Evolutionary conservation across 2,888 invertebrate species (phyloP), one percentile per base, ranked within the genome.

Genomic region (Parasteatoda lunata): DNA sequence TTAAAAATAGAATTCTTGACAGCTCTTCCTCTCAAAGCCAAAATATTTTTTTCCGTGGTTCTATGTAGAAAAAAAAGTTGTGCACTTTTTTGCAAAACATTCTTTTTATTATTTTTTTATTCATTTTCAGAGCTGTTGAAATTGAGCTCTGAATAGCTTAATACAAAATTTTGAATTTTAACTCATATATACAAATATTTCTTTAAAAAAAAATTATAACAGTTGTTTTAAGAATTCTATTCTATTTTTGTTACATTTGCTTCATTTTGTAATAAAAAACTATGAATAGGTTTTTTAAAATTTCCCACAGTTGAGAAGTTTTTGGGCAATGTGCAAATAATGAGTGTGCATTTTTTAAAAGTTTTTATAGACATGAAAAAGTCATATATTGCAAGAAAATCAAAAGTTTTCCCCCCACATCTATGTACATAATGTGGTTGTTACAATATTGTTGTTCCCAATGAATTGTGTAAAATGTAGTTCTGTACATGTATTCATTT

Each of bases 281-380:
- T 5, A 15, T 64, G 13, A 15, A n/a, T n/a, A 64, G 64, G 13
- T 64, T 64, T 64, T n/a, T 13, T 6, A 4, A 64, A 64, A 64
- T 13, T n/a, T 64, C 13, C 72, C 52, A 8, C n/a, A 59, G 30
- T 47, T 13, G 59, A 47, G 11, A 30, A 51, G 13, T 73, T 45
- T 65, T 65, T 86, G 85, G 85, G 85, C 85, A 66, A 86, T 86
- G 85, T 86, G 85, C 85, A 86, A 86, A 86, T 86, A 86, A 77
- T 68, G 54, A 86, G 15, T 71, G 30, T 30, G 73, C 30, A 30
- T 30, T 30, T 30, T 30, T 30, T 30, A 30, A 30, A 30, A 30
- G 30, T 30, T 30, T 30, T 30, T 30, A 30, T 30, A 30, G 30
- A 30, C 0, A 30, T 30, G 30, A 30, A 30, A 30, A 30, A 30